phyloP scores from a whole-genome alignment of 2,888 invertebrate species.

The Cephalotes varians region DNA sequence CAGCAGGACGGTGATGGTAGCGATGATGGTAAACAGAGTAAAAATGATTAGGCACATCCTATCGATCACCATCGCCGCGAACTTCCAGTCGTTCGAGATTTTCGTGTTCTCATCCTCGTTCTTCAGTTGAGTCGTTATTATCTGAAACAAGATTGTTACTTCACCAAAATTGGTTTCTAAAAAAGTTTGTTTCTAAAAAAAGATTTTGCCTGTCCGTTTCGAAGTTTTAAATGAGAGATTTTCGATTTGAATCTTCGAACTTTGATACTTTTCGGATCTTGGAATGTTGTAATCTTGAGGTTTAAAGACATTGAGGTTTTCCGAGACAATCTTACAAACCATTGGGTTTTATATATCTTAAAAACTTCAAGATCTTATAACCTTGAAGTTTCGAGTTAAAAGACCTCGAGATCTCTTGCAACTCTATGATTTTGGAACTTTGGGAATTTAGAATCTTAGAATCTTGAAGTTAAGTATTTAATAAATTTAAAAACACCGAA shows the following conservation, averaged over 20 bases:
- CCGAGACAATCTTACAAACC: neutral
- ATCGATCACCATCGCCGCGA: constrained; percentile 99
- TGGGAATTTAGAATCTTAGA: neutral
- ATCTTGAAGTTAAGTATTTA: neutral
- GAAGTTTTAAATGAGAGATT: neutral
- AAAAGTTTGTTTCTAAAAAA: neutral
- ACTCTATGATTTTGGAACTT: neutral
- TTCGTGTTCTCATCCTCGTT: constrained; percentile 98
- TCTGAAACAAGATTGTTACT: constrained; percentile 83
- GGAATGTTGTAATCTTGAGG: neutral
- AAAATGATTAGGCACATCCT: constrained; percentile 99
- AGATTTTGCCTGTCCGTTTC: neutral
- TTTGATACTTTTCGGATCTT: constrained; percentile 1
- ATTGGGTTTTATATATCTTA: neutral
- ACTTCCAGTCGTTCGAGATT: constrained; percentile 99
- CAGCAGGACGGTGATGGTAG: constrained; percentile 98
- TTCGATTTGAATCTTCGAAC: neutral
- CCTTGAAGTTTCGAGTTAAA: neutral
- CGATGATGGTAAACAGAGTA: constrained; percentile 99
- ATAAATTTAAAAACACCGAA: neutral
- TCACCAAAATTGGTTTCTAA: neutral
- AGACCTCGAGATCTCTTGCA: no score
- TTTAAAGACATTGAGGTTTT: constrained; percentile 2
- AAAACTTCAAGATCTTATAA: constrained; percentile 12
- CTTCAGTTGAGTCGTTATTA: constrained; percentile 93